Conservation (phyloP, 2,113 vertebrate species). For the Coryphaenoides rupestris region DNA sequence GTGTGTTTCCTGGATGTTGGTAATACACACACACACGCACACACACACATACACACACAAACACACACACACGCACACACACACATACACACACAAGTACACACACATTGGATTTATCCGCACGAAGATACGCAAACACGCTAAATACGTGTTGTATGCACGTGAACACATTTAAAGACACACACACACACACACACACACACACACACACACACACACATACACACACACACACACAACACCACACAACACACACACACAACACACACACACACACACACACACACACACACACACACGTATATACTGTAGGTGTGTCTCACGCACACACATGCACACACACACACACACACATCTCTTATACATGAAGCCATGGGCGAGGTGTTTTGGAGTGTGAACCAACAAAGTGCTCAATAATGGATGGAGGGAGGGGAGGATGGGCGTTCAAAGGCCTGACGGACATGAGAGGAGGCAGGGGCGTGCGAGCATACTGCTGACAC, state of each 20-base stretch:
- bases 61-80: neutral
- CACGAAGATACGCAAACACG: too few relatives aligned
- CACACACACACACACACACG: neutral
- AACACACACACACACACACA: neutral
- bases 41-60: neutral
- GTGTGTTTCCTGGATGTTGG: too few relatives aligned
- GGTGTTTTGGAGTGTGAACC: slow-evolving; percentile 68
- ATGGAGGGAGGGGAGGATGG: slow-evolving; percentile 47
- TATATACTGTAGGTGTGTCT: too few relatives aligned
- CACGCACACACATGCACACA: slow-evolving; percentile 19
- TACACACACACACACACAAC: slow-evolving; percentile 40
- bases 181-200: neutral
- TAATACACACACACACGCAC: too few relatives aligned
- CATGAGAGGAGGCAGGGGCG: slow-evolving; percentile 58
- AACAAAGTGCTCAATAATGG: slow-evolving; percentile 77
- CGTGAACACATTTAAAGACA: neutral
- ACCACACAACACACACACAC: neutral
- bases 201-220: slow-evolving; percentile 11
- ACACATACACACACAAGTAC: neutral
- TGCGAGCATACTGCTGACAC: slow-evolving; percentile 12
- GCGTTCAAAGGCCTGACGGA: slow-evolving; percentile 76
- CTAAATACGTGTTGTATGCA: neutral
- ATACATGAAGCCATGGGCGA: slow-evolving; percentile 67
- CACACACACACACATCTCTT: slow-evolving; percentile 58
- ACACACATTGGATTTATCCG: neutral